A percentile compares a stretch with the other conserved stretches of the same genome.
Conservation (phyloP, 2,888 invertebrate species). For the Colostygia pectinataria region DNA sequence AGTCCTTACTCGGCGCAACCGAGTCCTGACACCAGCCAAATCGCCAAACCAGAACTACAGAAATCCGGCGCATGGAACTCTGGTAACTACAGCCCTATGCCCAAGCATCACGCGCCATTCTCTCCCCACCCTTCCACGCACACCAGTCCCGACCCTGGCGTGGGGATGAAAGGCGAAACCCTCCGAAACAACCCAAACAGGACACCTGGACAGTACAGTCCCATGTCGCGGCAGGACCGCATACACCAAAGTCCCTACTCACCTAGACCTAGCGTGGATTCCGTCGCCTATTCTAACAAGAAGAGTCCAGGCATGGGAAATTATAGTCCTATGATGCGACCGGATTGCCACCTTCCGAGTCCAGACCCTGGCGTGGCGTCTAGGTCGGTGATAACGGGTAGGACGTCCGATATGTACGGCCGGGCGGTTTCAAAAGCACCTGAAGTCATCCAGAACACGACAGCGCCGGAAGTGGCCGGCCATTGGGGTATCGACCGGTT, state of each 20-base stretch:
- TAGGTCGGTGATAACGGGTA: constrained; percentile 43
- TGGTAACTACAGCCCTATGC: constrained; percentile 75
- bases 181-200: constrained; percentile 60
- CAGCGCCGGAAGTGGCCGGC: constrained; percentile 52
- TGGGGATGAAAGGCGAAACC: constrained; percentile 61
- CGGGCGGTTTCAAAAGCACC: constrained; percentile 56
- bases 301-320: constrained; percentile 71
- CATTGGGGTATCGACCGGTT: constrained; percentile 67
- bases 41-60: constrained; percentile 68
- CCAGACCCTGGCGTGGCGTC: constrained; percentile 61
- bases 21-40: constrained; percentile 77
- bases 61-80: constrained; percentile 73
- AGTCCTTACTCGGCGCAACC: constrained; percentile 77
- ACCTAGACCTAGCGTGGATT: constrained; percentile 69
- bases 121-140: constrained; percentile 75
- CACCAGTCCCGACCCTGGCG: constrained; percentile 70
- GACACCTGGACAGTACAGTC: constrained; percentile 74
- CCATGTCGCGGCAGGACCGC: constrained; percentile 73
- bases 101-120: constrained; percentile 74
- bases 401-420: constrained; percentile 57
- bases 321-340: constrained; percentile 72
- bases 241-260: constrained; percentile 72
- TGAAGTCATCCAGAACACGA: constrained; percentile 51
- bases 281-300: constrained; percentile 58
- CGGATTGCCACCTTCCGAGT: constrained; percentile 70